phyloP scores from a whole-genome alignment of 2,797 vertebrate genomes.

The Spinus pinus region DNA sequence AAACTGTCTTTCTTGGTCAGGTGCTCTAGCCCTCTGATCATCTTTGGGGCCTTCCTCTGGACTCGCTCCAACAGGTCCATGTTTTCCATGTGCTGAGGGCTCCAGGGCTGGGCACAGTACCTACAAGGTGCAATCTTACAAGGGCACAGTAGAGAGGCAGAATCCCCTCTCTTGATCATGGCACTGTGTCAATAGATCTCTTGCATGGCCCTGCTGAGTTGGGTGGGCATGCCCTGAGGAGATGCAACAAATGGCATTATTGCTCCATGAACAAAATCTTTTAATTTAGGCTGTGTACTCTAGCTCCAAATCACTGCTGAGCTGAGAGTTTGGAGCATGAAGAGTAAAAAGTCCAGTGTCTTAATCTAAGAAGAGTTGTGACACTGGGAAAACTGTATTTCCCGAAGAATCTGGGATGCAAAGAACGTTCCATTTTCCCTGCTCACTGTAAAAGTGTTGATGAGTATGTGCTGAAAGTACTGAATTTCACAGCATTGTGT shows the following conservation, averaged over 20 bases:
- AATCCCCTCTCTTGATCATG: background rate
- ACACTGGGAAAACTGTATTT: background rate
- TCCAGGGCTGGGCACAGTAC: background rate
- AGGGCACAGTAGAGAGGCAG: background rate
- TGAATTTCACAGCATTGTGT: background rate
- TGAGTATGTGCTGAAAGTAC: background rate
- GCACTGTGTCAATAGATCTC: background rate
- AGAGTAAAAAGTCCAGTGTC: background rate
- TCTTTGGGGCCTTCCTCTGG: background rate
- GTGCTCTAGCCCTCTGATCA: background rate
- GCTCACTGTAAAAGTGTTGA: background rate
- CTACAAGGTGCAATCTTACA: background rate
- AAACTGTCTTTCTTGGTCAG: background rate
- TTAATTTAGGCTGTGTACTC: background rate
- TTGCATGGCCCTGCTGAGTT: background rate
- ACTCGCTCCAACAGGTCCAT: accelerated
- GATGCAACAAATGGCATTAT: background rate
- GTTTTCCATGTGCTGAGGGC: background rate
- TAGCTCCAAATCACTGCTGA: background rate
- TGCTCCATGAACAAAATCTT: background rate
- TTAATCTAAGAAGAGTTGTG: background rate
- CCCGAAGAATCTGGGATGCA: background rate
- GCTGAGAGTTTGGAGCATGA: background rate
- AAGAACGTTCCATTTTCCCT: background rate
- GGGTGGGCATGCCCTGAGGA: background rate